Percentiles rank a stretch among this genome's conserved stretches.
Conservation (phyloP, 2,888 invertebrate genomes). For the Ethmia dodecea region DNA sequence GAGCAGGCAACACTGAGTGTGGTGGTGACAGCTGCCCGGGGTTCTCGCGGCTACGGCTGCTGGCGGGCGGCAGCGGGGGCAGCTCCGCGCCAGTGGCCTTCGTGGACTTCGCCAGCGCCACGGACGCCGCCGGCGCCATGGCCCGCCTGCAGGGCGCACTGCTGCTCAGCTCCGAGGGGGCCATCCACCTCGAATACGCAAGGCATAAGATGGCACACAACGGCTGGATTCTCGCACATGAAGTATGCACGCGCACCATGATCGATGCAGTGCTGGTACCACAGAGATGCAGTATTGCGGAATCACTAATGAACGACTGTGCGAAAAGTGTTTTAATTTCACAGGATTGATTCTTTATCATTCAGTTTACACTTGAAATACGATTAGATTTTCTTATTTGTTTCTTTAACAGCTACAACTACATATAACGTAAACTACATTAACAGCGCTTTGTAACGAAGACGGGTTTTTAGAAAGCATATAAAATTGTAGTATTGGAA, state of each 20-base stretch:
- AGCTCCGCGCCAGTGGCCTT: slow-evolving; percentile 94
- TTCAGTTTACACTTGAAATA: no score
- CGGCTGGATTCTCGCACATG: slow-evolving; percentile 77
- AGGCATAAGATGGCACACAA: slow-evolving; percentile 97
- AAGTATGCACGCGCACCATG: slow-evolving; percentile 72
- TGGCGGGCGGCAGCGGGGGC: slow-evolving; percentile 84
- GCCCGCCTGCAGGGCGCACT: slow-evolving; percentile 96
- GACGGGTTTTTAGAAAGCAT: no score
- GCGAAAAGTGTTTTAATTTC: no score
- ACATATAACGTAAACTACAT: no score
- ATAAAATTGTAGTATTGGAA: no score
- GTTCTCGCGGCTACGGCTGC: slow-evolving; percentile 98
- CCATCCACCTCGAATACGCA: slow-evolving; percentile 99
- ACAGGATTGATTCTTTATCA: no score
- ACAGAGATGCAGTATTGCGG: no score
- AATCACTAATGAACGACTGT: no score
- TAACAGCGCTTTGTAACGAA: no score
- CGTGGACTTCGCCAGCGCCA: slow-evolving; percentile 96
- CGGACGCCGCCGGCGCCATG: slow-evolving; percentile 95
- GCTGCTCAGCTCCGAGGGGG: slow-evolving; percentile 96
- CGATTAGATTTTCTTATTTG: no score
- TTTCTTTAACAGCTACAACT: no score
- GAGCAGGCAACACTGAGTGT: slow-evolving; percentile 59
- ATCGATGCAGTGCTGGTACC: no score
- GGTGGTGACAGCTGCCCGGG: slow-evolving; percentile 95